Percentiles rank a stretch among this genome's conserved stretches.
Evolutionary conservation across 2,888 invertebrate genomes (phyloP).

Genomic region (Seira ritae): DNA sequence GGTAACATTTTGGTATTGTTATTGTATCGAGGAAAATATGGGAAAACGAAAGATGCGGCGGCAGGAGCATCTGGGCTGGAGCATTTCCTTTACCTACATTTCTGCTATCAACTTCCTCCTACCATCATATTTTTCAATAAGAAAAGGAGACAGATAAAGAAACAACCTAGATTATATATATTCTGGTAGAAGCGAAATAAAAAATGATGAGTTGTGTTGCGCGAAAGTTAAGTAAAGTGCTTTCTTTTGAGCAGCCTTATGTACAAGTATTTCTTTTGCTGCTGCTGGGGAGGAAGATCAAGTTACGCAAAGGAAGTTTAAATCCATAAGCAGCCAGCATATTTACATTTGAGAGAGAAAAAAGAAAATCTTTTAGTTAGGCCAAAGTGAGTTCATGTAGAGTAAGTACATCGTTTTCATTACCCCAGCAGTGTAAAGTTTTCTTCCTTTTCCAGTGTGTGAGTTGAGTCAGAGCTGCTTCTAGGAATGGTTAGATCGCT

Average conservation of each 20-base stretch:
- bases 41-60: not conserved
- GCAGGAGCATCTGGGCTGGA: not conserved
- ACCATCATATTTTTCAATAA: not conserved
- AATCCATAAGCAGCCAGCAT: not conserved
- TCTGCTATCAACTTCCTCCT: not conserved
- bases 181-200: no score
- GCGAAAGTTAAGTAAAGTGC: not conserved
- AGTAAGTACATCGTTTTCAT: not conserved
- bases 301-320: conserved; percentile 30
- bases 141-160: no score
- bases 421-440: not conserved
- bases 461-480: not conserved
- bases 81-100: conserved; percentile 13
- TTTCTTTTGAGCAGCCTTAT: not conserved
- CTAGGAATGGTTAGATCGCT: not conserved
- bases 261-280: no score
- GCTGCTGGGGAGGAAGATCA: conserved; percentile 30
- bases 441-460: not conserved
- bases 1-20: conserved; percentile 8
- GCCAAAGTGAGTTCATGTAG: not conserved
- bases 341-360: conserved; percentile 3
- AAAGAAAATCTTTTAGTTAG: not conserved
- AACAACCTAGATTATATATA: no score
- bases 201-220: no score
- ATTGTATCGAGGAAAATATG: not conserved